Evolutionary conservation across 2,113 vertebrate species (phyloP), one percentile per base, ranked within the genome.

Genomic region (Elachura formosa): DNA sequence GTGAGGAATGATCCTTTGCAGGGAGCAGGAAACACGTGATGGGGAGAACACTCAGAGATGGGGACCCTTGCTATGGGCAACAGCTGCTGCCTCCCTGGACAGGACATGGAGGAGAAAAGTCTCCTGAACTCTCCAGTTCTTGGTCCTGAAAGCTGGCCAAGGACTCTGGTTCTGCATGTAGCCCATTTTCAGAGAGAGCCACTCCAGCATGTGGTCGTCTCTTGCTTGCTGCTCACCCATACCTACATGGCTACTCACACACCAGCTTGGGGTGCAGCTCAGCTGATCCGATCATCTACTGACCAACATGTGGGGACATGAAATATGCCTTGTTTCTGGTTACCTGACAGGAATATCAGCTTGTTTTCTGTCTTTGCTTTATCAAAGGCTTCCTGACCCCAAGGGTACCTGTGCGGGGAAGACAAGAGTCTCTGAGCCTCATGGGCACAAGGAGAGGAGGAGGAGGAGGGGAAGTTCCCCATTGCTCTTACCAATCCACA

Each of bases 311-410:
- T 1, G 12, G n/a, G 19, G 58, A 78, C 31, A 11, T 0, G 4
- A 72, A 82, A 56, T 3, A 11, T 0, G 22, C 34, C 49, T 62
- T 29, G 8, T 84, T 67, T 51, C 79, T 46, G 14, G 28, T 96
- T 97, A 99, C 99, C 99, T 96, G 99, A 99, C 46, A 99, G 97
- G 97, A 99, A 99, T 91, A 99, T 99, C 1, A 98, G 98, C 84
- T 99, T 99, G 95, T 99, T 98, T 96, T 99, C 99, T 52, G 51
- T 95, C 92, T 97, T 99, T 67, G 98, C 98, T 95, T 99, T 99
- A 87, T 99, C 98, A 66, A 99, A 99, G 38, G 99, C 99, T 55
- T 99, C 99, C 87, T 98, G 98, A 87, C 99, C 98, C 99, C 99
- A 99, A 21, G 99, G 98, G 96, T 98, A 99, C 99, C 99, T 99